Conservation (phyloP, 2,888 invertebrate genomes). For the Lithophane ornitopus region DNA sequence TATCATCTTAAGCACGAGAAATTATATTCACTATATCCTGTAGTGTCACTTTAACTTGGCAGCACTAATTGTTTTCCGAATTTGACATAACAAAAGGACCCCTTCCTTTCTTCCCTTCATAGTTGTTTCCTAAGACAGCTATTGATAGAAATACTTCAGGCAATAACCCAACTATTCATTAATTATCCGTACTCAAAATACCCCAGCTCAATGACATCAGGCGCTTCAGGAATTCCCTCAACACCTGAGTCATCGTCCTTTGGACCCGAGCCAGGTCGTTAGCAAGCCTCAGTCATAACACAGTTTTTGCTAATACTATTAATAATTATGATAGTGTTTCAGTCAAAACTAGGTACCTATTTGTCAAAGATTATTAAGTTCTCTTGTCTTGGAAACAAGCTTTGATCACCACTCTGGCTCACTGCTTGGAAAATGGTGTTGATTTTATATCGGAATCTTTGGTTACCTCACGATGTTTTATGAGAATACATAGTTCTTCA, state of each 20-base stretch:
- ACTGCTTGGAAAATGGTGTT: no score
- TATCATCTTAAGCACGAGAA: neutral
- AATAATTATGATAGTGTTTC: conserved; percentile 5
- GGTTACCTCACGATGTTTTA: neutral
- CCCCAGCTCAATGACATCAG: conserved; percentile 50
- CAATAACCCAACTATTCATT: conserved; percentile 21
- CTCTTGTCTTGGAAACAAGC: neutral
- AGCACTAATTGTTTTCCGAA: neutral
- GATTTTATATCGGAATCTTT: neutral
- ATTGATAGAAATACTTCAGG: conserved; percentile 10
- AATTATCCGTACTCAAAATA: conserved; percentile 33
- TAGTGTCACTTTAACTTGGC: neutral
- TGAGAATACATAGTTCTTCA: neutral
- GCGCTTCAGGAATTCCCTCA: conserved; percentile 60
- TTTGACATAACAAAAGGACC: neutral
- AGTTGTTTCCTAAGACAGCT: neutral
- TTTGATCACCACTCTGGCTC: neutral
- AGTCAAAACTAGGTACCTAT: neutral
- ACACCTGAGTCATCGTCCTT: conserved; percentile 64
- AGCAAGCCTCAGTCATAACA: conserved; percentile 39
- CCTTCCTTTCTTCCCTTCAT: neutral
- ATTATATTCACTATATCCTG: neutral
- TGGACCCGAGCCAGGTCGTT: conserved; percentile 64
- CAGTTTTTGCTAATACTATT: conserved; percentile 40
- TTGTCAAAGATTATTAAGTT: neutral